Conservation (phyloP, 2,797 vertebrate genomes). For the Tapirus indicus region DNA sequence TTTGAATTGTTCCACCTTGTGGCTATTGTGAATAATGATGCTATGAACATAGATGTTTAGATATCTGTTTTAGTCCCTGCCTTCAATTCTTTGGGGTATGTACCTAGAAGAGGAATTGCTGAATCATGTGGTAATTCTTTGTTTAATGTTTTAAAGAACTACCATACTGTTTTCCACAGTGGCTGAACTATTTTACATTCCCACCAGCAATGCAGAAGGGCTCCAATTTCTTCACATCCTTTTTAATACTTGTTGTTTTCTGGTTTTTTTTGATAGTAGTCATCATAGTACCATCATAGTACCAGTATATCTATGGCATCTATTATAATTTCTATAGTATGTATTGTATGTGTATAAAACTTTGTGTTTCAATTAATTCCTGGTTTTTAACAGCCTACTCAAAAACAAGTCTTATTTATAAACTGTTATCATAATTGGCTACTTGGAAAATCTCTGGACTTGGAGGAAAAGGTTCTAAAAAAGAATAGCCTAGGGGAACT, state of each 20-base stretch:
- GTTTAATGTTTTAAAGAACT: not conserved
- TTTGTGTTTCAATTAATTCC: slow-evolving; percentile 37
- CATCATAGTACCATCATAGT: too few relatives aligned
- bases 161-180: not conserved
- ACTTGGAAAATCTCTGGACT: not conserved
- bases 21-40: not conserved
- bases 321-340: not conserved
- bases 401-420: not conserved
- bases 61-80: not conserved
- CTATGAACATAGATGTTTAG: not conserved
- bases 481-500: not conserved
- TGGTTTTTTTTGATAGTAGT: not conserved
- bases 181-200: not conserved
- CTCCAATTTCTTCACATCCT: not conserved
- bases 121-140: not conserved
- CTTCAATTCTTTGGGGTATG: not conserved
- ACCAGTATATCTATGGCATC: not conserved
- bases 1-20: not conserved
- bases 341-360: not conserved
- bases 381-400: not conserved
- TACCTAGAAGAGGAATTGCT: not conserved
- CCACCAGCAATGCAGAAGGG: not conserved
- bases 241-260: not conserved
- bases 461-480: not conserved
- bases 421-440: slow-evolving; percentile 40